Percentiles rank a stretch among this genome's conserved stretches.
Evolutionary conservation across 1,140 invertebrate species (phyloP).

Genomic region (Drosophila mojavensis): DNA sequence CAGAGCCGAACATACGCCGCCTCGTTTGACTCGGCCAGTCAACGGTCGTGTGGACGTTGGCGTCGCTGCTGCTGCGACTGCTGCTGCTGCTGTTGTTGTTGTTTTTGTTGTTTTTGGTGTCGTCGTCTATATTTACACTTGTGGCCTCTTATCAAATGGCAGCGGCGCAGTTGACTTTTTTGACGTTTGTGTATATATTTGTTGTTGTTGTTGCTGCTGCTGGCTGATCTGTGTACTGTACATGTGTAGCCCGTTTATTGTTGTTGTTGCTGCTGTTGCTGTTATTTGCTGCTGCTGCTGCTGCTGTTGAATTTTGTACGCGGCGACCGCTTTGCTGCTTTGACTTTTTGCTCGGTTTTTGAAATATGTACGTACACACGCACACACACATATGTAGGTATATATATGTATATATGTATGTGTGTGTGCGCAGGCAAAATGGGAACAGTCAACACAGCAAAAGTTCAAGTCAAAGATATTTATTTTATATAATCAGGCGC

Average conservation of each 20-base stretch:
- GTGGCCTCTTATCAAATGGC: slow-evolving; percentile 82
- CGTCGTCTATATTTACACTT: slow-evolving; percentile 81
- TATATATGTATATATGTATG: not conserved
- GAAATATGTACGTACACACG: slow-evolving; percentile 32
- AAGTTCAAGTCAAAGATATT: slow-evolving; percentile 65
- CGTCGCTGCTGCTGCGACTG: slow-evolving; percentile 16
- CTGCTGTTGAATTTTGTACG: slow-evolving; percentile 76
- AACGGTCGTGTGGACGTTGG: slow-evolving; percentile 72
- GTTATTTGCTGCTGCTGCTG: slow-evolving; percentile 29
- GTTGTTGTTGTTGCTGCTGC: slow-evolving; percentile 44
- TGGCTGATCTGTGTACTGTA: slow-evolving; percentile 78
- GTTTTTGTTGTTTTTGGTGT: slow-evolving; percentile 57
- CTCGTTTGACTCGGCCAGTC: slow-evolving; percentile 61
- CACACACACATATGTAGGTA: not conserved
- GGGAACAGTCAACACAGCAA: slow-evolving; percentile 63
- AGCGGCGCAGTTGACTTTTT: slow-evolving; percentile 82
- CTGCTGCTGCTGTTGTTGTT: slow-evolving; percentile 1
- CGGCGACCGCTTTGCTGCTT: slow-evolving; percentile 74
- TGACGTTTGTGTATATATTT: slow-evolving; percentile 76
- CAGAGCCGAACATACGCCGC: not conserved
- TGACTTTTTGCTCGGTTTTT: slow-evolving; percentile 78
- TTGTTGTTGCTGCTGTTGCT: slow-evolving; percentile 26
- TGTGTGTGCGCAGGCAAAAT: slow-evolving; percentile 45
- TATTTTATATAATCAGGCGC: slow-evolving; percentile 58
- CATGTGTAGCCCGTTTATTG: slow-evolving; percentile 43